phyloP scores from a whole-genome alignment of 2,113 vertebrate species.

The Empidonax traillii region DNA sequence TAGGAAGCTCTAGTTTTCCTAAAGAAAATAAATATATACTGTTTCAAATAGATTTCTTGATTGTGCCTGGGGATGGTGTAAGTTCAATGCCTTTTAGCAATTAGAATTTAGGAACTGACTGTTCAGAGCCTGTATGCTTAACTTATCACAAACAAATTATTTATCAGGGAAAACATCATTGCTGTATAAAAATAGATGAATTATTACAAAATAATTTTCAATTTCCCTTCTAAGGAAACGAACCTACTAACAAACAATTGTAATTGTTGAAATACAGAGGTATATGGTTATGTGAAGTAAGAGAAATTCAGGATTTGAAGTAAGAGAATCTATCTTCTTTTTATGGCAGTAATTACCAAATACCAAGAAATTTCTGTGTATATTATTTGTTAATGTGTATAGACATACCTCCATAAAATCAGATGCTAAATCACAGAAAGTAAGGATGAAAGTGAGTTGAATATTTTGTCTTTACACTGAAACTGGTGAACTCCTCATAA shows the following conservation, averaged over 20 bases:
- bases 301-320: not conserved
- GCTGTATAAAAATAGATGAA: not conserved
- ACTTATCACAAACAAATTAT: not conserved
- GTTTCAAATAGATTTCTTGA: not conserved
- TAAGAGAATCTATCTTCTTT: not conserved
- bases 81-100: not conserved
- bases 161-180: not conserved
- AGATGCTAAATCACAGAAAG: not conserved
- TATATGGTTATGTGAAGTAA: not conserved
- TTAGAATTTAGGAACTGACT: not conserved
- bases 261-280: not conserved
- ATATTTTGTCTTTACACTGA: not conserved
- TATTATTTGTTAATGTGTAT: not conserved
- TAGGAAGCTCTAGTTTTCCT: not conserved
- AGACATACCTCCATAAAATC: not conserved
- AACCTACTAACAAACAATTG: not conserved
- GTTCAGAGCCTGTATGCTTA: not conserved
- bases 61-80: not conserved
- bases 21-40: not conserved
- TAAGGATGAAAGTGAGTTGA: not conserved
- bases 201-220: not conserved
- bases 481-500: not conserved
- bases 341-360: not conserved
- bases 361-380: not conserved
- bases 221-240: not conserved